Conservation (phyloP, 2,113 vertebrate genomes). For the Saguinus midas region DNA sequence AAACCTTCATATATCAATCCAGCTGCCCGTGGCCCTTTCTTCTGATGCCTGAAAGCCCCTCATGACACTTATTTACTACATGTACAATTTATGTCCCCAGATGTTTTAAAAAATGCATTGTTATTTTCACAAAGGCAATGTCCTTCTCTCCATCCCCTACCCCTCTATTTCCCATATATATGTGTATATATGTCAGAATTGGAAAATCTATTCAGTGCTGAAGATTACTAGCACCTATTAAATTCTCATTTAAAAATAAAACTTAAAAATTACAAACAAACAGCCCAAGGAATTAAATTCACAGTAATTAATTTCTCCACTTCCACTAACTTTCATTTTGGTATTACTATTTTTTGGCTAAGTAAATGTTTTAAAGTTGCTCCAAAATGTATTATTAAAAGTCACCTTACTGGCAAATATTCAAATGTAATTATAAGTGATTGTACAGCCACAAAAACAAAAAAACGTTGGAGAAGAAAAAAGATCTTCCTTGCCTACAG, state of each 20-base stretch:
- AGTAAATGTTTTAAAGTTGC: neutral
- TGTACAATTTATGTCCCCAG: neutral
- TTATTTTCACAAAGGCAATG: neutral
- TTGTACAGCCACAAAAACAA: neutral
- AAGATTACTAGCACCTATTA: neutral
- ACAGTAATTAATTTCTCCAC: neutral
- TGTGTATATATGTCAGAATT: neutral
- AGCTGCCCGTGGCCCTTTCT: neutral
- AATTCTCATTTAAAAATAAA: neutral
- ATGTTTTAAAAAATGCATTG: neutral
- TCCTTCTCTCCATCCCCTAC: neutral
- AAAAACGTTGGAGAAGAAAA: neutral
- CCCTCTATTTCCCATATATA: neutral
- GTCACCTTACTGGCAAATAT: neutral
- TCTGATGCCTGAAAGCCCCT: neutral
- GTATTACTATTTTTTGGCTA: neutral
- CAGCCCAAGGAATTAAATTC: neutral
- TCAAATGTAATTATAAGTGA: neutral
- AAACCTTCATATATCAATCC: neutral
- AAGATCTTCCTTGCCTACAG: neutral
- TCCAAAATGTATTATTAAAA: constrained; percentile 23
- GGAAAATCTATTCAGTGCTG: neutral
- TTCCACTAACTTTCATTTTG: neutral
- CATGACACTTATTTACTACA: neutral
- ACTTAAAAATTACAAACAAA: neutral